phyloP scores from a whole-genome alignment of 2,888 invertebrate species.

The Sarcophaga rosellei region DNA sequence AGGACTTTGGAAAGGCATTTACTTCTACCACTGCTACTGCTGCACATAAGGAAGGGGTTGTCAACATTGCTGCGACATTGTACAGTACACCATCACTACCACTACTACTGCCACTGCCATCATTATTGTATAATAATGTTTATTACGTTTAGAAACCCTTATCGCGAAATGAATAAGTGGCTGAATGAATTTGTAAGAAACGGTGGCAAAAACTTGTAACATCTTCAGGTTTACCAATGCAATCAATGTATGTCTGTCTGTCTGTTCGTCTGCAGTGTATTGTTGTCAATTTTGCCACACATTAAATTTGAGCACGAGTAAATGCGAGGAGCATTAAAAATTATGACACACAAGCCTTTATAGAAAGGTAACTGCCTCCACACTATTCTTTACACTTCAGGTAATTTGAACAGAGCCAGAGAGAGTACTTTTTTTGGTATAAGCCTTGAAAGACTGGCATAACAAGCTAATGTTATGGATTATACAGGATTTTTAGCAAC shows the following conservation, averaged over 20 bases:
- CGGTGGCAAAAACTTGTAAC: neutral
- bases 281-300: constrained; percentile 24
- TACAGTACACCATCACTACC: constrained; percentile 1
- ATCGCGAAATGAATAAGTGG: neutral
- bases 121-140: constrained; percentile 30
- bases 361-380: neutral
- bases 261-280: neutral
- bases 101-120: constrained; percentile 23
- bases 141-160: constrained; percentile 9
- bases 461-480: too few species aligned
- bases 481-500: too few species aligned
- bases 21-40: neutral
- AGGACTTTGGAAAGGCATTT: neutral
- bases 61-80: neutral
- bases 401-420: neutral
- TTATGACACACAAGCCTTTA: constrained; percentile 6
- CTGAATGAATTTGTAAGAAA: neutral
- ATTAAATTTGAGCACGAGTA: constrained; percentile 33
- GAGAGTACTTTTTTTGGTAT: neutral
- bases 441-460: too few species aligned
- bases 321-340: constrained; percentile 35
- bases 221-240: neutral
- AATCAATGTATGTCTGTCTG: neutral
- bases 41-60: neutral
- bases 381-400: neutral